phyloP scores from a whole-genome alignment of 2,888 invertebrate genomes.

The Rhagium mordax region DNA sequence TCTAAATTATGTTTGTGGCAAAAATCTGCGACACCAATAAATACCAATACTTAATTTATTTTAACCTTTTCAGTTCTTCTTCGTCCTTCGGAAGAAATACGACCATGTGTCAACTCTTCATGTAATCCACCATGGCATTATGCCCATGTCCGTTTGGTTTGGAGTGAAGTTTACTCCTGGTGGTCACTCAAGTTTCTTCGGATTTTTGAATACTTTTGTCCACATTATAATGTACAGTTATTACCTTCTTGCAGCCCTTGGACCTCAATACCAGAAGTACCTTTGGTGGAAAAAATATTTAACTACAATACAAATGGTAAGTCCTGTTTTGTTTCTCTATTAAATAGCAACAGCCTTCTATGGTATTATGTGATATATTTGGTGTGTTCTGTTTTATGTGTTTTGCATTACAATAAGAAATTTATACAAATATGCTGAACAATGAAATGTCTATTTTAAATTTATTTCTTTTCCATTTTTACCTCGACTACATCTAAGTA shows the following conservation, averaged over 20 bases:
- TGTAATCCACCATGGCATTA: conserved; percentile 96
- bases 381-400: no score
- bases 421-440: no score
- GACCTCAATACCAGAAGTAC: conserved; percentile 88
- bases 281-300: conserved; percentile 98
- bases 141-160: conserved; percentile 94
- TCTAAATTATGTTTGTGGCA: no score
- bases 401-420: no score
- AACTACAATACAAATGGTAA: conserved; percentile 91
- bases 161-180: conserved; percentile 78
- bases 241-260: conserved; percentile 91
- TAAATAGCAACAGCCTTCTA: no score
- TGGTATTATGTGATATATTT: no score
- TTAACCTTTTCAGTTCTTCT: conserved; percentile 78
- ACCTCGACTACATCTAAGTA: no score
- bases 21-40: no score
- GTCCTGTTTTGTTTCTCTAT: conserved; percentile 41
- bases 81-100: conserved; percentile 94
- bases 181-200: conserved; percentile 95
- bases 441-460: no score
- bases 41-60: not conserved
- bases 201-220: conserved; percentile 93
- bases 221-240: conserved; percentile 97
- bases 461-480: no score
- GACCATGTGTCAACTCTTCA: conserved; percentile 95